Evolutionary conservation across 1,140 invertebrate species (phyloP).

Genomic region (Nymphalis io): DNA sequence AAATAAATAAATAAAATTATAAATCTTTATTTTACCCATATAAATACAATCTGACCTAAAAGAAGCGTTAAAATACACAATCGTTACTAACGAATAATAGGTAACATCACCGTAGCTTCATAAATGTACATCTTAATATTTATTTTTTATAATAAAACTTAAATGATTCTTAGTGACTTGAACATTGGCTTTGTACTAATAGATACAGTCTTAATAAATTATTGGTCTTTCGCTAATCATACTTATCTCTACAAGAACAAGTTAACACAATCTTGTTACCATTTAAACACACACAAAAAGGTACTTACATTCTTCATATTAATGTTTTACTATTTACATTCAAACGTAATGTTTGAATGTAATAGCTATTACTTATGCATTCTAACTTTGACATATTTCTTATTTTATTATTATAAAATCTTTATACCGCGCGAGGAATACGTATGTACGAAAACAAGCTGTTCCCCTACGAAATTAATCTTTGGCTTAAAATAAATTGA

Average conservation of each 20-base stretch:
- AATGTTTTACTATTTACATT: constrained; percentile 14
- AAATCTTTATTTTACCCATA: constrained; percentile 50
- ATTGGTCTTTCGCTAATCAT: constrained; percentile 64
- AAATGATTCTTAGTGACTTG: constrained; percentile 27
- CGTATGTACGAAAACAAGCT: not conserved
- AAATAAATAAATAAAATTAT: constrained; percentile 62
- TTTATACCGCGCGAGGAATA: not conserved
- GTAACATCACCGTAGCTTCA: constrained; percentile 67
- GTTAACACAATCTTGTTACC: constrained; percentile 28
- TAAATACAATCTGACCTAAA: constrained; percentile 65
- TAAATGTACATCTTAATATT: constrained; percentile 37
- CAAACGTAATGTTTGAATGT: not conserved
- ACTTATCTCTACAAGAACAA: constrained; percentile 21
- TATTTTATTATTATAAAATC: no score
- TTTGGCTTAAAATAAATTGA: constrained; percentile 20
- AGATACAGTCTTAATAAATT: constrained; percentile 71
- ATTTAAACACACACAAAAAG: constrained; percentile 37
- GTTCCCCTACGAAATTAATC: not conserved
- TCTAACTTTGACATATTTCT: no score
- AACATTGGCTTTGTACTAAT: constrained; percentile 67
- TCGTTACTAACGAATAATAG: constrained; percentile 53
- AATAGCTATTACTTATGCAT: not conserved
- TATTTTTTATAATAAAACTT: constrained; percentile 5
- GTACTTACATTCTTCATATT: not conserved
- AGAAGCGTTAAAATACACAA: constrained; percentile 39